Base-by-base conservation (phyloP, 2,888 invertebrate species). In the Sphaerolaimus hirsutus region DNA sequence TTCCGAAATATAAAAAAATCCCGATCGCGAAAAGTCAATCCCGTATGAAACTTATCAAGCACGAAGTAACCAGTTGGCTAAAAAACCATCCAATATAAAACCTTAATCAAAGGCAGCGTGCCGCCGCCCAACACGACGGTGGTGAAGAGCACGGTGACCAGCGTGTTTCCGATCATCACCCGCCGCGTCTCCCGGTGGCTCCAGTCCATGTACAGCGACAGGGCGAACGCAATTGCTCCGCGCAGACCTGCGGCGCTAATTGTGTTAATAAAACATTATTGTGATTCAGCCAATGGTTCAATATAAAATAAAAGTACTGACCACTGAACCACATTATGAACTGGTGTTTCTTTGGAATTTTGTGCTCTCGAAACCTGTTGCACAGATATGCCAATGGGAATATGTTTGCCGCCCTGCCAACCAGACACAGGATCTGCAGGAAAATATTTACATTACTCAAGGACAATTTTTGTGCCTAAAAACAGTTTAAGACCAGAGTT, bases 291-390 rank as follows among this genome's bases (percentile, higher is more conserved):
- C n/a, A n/a, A n/a, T n/a, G n/a, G n/a, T n/a, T n/a, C n/a, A 4
- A 4, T 12, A 25, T 5, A 10, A 43, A 10, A 5, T 27, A 27
- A 26, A 3, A 45, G 37, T 47, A 66, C 71, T 65, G 64, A 76
- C 78, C 81, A 64, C 87, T 87, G 65, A 91, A 91, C 91, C 91
- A 93, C 91, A 93, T 93, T 49, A 93, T 87, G 61, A 91, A 89
- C 77, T 89, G 89, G 84, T 87, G 91, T 68, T 87, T 86, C 64
- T 78, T 79, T 1, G 89, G 91, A 48, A 97, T 93, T 67, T 87
- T 87, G 68, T 91, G 91, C 62, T 89, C 86, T 19, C 91, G 75
- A 66, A 93, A 97, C 65, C 80, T 80, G 66, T 97, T 97, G 46
- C 87, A 81, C 35, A 93, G 71, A 58, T 79, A 74, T 1, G 89